Evolutionary conservation across 2,888 invertebrate species (phyloP), one percentile per base, ranked within the genome.

Genomic region (Ganaspis brasiliensis): DNA sequence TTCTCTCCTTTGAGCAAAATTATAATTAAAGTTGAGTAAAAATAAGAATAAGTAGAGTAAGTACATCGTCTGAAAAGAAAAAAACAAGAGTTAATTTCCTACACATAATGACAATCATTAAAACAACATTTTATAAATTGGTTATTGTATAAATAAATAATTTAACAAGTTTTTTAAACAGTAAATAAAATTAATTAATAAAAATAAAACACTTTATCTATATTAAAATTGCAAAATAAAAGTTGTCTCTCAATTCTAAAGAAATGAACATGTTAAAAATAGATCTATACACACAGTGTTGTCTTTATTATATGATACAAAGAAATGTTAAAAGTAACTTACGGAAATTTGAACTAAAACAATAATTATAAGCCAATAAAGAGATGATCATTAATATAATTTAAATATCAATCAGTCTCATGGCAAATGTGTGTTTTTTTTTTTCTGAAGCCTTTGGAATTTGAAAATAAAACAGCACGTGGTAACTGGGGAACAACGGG

Each of bases 1-100:
- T 26, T 78, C 75, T 72, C 86, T 87, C 74, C 84, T 86, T 37
- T 86, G 85, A 4, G 85, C 83, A 74, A 87, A 74, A 75, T 88
- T 89, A 16, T 86, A 82, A 67, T 72, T 84, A 45, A 74, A 78
- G 12, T 72, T 72, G 21, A 67, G 73, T 57, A 81, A 73, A 67
- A 79, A 76, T 59, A 83, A 35, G 59, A 84, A 71, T 67, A 88
- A 37, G 59, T 79, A 83, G 74, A 86, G 24, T 73, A 78, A 59
- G 14, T 81, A 70, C 78, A 83, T 81, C 85, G 85, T 87, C 88
- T 89, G 76, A 12, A 82, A 86, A 52, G 9, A 52, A 52, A 52
- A 19, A 52, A 21, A 52, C 5, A 49, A 3, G 14, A 49, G 16
- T 16, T 8, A 49, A 16, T 49, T 19, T 52, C 19, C n/a, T 19